Percentiles rank a stretch among this genome's conserved stretches.
phyloP scores from a whole-genome alignment of 2,797 vertebrate species.

The Gallinago nigripennis region DNA sequence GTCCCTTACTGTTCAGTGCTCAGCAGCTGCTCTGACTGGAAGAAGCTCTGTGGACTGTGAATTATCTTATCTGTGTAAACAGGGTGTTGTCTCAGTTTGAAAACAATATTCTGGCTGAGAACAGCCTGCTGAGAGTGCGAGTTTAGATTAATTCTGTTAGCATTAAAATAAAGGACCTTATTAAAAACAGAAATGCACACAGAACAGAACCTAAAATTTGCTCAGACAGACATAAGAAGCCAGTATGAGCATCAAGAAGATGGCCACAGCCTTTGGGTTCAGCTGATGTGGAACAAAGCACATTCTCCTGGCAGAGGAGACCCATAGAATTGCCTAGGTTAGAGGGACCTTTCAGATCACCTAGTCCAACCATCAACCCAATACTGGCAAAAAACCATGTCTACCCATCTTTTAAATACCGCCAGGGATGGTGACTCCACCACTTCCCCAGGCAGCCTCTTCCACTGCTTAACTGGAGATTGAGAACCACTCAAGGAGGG shows the following conservation, averaged over 20 bases:
- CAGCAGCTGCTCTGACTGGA: background rate
- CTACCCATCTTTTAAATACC: too few species aligned
- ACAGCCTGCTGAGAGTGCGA: background rate
- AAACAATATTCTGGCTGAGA: conserved; percentile 53
- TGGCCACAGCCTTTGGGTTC: background rate
- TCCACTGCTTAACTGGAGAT: too few species aligned
- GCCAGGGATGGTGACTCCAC: too few species aligned
- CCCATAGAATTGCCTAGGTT: too few species aligned
- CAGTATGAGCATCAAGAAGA: rapidly evolving
- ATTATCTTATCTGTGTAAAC: conserved; percentile 65
- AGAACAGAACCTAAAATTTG: background rate
- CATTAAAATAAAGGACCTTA: background rate
- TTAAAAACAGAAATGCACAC: background rate
- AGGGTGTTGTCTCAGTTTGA: conserved; percentile 42
- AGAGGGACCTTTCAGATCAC: too few species aligned
- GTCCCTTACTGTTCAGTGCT: background rate
- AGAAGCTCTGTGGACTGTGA: conserved; percentile 25
- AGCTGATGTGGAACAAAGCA: rapidly evolving
- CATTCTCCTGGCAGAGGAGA: background rate
- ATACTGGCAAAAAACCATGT: too few species aligned
- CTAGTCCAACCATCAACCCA: too few species aligned
- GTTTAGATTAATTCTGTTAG: background rate
- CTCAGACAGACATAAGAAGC: background rate
- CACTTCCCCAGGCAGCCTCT: too few species aligned
- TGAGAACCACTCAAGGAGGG: rapidly evolving